Conservation (phyloP, 2,888 invertebrate species). For the Phaedon cochleariae region DNA sequence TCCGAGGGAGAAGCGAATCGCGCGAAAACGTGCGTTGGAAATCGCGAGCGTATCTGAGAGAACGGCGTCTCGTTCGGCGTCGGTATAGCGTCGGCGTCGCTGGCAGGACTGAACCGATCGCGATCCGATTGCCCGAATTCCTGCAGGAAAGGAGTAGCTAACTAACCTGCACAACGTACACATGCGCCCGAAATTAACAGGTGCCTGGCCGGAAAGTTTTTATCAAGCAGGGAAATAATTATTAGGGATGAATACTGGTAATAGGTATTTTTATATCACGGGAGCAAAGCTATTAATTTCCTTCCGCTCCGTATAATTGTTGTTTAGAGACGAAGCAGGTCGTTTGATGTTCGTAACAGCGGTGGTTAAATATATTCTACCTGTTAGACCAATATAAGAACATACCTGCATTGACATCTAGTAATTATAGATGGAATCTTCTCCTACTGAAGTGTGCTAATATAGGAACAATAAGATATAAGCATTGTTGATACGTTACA, state of each 20-base stretch:
- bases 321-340: too few relatives aligned
- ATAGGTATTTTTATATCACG: background rate
- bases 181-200: constrained; percentile 51
- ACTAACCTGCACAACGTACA: constrained; percentile 48
- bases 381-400: too few relatives aligned
- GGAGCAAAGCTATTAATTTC: too few relatives aligned
- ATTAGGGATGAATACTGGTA: background rate
- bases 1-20: background rate
- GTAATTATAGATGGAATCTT: too few relatives aligned
- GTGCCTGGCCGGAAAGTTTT: constrained; percentile 37
- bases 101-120: constrained; percentile 34
- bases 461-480: too few relatives aligned
- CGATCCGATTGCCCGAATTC: constrained; percentile 33
- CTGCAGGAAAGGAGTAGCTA: constrained; percentile 42
- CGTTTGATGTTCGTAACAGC: too few relatives aligned
- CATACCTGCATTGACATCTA: too few relatives aligned
- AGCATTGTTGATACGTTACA: too few relatives aligned
- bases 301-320: too few relatives aligned
- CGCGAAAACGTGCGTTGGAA: constrained; percentile 10
- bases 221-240: constrained; percentile 5
- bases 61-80: constrained; percentile 24
- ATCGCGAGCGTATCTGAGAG: constrained; percentile 13
- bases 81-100: constrained; percentile 27
- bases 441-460: too few relatives aligned
- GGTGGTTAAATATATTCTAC: too few relatives aligned